Evolutionary conservation across 2,888 invertebrate species (phyloP), one percentile per base, ranked within the genome.

Genomic region (Agriopis marginaria): DNA sequence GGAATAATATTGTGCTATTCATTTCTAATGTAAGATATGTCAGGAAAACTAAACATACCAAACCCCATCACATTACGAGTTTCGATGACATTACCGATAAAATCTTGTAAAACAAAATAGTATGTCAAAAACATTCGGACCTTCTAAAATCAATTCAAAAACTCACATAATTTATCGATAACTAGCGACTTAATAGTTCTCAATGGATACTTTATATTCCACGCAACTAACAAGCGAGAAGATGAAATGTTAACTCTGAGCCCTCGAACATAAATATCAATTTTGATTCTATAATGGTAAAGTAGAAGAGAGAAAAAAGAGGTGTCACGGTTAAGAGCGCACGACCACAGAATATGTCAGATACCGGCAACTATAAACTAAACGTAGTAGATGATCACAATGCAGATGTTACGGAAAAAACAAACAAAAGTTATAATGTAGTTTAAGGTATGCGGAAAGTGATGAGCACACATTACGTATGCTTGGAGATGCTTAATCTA

Each of bases 241-340:
- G 49, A 68, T 69, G 66, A 40, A 73, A 68, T 61, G 42, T 74
- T 60, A 64, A 63, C 73, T 66, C 17, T 63, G 11, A 23, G 49
- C 1, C 63, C 11, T 63, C 54, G 59, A 67, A 14, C 23, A 70
- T 69, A 69, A 54, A 69, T 69, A 45, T 67, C 71, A 81, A 66
- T 75, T 74, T 82, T 61, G 68, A 71, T 51, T 75, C 67, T 69
- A 58, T 51, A 53, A 51, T 63, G 10, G 42, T 40, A 56, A 73
- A 73, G 70, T 68, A 56, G 56, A 59, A 17, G 63, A 68, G 66
- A 69, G 76, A 77, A 85, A 85, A 82, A 85, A 79, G 71, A 71
- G 74, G 78, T 83, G 89, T 89, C 88, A 91, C 88, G 90, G 85
- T 85, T 79, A 72, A 80, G 69, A 83, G 83, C 81, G 81, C 84